These are phyloP conservation scores for Platichthys stellatus DNA, from an alignment of 2,113 vertebrate species.

Conservation along the genomic window DNA sequence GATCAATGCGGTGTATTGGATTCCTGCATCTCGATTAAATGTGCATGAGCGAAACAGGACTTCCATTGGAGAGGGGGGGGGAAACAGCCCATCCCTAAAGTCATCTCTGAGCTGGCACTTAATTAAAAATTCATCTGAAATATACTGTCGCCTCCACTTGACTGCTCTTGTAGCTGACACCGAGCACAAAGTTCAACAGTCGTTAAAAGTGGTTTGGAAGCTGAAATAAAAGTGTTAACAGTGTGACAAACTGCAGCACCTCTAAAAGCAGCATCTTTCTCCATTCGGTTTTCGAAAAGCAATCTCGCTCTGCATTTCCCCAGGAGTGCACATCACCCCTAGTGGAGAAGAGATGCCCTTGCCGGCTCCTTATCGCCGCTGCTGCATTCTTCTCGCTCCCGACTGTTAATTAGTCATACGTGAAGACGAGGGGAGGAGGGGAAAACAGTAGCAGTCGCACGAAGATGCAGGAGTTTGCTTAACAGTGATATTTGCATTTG, in stretches of 20 bases:
- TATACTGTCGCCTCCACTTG: neutral
- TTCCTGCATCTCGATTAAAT: neutral
- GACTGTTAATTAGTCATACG: conserved; percentile 47
- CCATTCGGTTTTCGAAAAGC: neutral
- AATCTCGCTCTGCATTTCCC: neutral
- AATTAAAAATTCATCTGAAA: conserved; percentile 23
- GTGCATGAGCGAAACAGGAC: neutral
- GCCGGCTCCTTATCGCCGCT: conserved; percentile 22
- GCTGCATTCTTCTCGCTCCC: conserved; percentile 36
- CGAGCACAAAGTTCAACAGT: neutral
- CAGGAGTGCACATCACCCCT: conserved; percentile 31
- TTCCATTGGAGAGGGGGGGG: no score
- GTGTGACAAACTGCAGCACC: neutral
- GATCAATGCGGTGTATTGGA: neutral
- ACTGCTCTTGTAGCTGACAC: neutral
- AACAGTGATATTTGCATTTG: conserved; percentile 39
- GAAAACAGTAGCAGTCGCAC: conserved; percentile 7
- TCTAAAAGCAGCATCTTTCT: conserved; percentile 12
- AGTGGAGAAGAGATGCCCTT: conserved; percentile 17
- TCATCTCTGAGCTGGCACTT: conserved; percentile 1
- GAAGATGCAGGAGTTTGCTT: conserved; percentile 59
- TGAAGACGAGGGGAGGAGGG: neutral
- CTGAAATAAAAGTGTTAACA: neutral
- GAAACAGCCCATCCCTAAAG: neutral
- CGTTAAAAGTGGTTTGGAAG: conserved; percentile 3